Evolutionary conservation across 1,140 invertebrate genomes (phyloP).

Genomic region (Dryas iulia): DNA sequence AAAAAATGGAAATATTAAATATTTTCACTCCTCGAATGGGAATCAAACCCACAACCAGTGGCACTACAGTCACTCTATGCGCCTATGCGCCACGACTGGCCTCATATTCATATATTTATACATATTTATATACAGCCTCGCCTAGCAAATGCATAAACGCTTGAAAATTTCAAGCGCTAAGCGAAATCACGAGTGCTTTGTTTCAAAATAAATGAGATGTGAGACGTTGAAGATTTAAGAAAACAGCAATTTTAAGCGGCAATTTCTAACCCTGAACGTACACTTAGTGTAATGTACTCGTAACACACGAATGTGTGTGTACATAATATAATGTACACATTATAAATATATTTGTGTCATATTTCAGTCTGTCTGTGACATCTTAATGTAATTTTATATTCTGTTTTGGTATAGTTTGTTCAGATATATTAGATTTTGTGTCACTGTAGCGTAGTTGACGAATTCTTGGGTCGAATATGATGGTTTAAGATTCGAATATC

Average conservation of each 20-base stretch:
- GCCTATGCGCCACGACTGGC: no score
- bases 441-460: background rate
- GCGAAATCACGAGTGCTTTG: constrained; percentile 37
- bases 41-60: background rate
- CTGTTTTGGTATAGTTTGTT: background rate
- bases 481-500: no score
- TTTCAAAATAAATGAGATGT: constrained; percentile 43
- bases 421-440: background rate
- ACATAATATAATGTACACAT: background rate
- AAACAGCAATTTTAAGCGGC: constrained; percentile 36
- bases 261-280: constrained; percentile 33
- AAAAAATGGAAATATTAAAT: background rate
- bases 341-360: background rate
- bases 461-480: no score
- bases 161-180: constrained; percentile 35
- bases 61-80: no score
- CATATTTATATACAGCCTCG: background rate
- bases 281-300: constrained; percentile 17
- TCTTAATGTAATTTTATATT: background rate
- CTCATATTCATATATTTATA: no score
- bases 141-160: constrained; percentile 6
- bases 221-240: constrained; percentile 35
- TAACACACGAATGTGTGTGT: constrained; percentile 10
- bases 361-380: background rate
- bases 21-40: background rate